A percentile compares a stretch with the other conserved stretches of the same genome.
These are phyloP conservation scores for Lindbergichthys nudifrons DNA, from an alignment of 2,797 vertebrate species.

Conservation along the genomic window DNA sequence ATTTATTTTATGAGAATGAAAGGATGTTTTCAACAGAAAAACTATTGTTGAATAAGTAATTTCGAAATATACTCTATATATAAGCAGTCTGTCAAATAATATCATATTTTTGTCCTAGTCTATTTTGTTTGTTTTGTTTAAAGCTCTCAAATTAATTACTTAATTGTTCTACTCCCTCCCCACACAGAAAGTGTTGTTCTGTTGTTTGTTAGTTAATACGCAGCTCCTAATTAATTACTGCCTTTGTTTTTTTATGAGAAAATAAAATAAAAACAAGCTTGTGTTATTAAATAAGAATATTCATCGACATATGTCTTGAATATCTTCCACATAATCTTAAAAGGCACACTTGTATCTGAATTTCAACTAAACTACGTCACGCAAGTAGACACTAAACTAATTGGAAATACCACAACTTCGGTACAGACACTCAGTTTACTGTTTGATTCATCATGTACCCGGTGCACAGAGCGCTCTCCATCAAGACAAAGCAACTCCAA, in stretches of 20 bases:
- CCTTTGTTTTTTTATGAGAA: conserved; percentile 15
- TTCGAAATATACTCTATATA: background rate
- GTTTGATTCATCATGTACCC: conserved; percentile 57
- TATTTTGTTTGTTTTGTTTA: background rate
- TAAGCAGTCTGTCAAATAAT: background rate
- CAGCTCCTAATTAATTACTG: conserved; percentile 1
- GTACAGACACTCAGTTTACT: conserved; percentile 43
- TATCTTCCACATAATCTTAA: conserved; percentile 11
- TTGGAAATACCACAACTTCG: conserved; percentile 30
- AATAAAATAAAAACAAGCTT: background rate
- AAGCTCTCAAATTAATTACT: background rate
- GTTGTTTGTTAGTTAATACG: conserved; percentile 14
- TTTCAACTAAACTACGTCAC: conserved; percentile 10
- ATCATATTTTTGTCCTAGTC: background rate
- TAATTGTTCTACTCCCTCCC: conserved; percentile 3
- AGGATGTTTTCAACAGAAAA: background rate
- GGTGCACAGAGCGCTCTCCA: conserved; percentile 56
- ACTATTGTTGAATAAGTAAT: background rate
- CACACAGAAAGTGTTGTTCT: background rate
- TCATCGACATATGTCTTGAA: conserved; percentile 4
- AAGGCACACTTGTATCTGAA: conserved; percentile 2
- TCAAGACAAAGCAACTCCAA: conserved; percentile 68
- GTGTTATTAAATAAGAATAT: conserved; percentile 12
- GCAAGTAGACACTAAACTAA: conserved; percentile 24
- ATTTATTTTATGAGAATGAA: conserved; percentile 14